Evolutionary conservation across 2,797 vertebrate genomes (phyloP).

Genomic region (Spatula versicolor): DNA sequence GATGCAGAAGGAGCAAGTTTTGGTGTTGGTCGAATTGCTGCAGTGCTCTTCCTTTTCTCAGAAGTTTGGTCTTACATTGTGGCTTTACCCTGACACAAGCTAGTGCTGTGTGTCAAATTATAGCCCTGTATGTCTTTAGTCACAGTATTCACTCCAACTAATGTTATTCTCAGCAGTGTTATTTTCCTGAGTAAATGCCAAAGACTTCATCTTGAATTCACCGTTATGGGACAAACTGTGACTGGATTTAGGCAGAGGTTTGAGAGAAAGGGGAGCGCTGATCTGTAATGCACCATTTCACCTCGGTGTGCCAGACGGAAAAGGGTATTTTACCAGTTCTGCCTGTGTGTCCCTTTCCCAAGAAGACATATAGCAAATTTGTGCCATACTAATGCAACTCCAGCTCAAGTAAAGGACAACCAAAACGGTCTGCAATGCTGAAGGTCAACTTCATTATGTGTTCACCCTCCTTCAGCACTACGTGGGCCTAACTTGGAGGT

Average conservation of each 20-base stretch:
- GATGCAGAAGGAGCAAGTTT: not conserved
- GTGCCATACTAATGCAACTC: not conserved
- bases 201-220: not conserved
- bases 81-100: not conserved
- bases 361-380: not conserved
- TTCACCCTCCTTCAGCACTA: not conserved
- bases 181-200: not conserved
- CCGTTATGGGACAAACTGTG: rapidly evolving
- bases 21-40: not conserved
- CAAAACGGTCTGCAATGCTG: not conserved
- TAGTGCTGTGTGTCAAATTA: not conserved
- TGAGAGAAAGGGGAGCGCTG: not conserved
- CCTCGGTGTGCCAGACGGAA: not conserved
- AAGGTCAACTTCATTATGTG: not conserved
- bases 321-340: not conserved
- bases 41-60: not conserved
- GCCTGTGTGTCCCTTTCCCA: not conserved
- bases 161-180: not conserved
- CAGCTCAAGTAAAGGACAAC: not conserved
- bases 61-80: not conserved
- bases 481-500: not conserved
- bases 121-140: not conserved
- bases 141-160: not conserved
- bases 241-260: not conserved
- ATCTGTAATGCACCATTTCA: not conserved